Percentiles rank a stretch among this genome's conserved stretches.
phyloP scores from a whole-genome alignment of 2,797 vertebrate species.

The Rousettus madagascariensis region DNA sequence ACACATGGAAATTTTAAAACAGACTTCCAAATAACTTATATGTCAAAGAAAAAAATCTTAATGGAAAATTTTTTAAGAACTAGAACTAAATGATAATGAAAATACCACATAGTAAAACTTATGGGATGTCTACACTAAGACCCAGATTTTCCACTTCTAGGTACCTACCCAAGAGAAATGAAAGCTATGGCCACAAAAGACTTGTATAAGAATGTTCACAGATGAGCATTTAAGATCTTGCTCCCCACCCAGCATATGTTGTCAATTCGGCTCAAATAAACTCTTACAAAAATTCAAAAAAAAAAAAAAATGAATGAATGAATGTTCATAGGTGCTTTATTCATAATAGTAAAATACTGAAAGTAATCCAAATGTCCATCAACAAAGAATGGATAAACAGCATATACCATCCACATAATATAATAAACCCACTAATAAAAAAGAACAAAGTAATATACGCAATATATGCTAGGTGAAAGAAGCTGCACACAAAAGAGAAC shows the following conservation, averaged over 20 bases:
- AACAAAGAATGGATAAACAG: background rate
- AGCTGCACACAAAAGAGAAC: background rate
- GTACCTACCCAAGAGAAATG: background rate
- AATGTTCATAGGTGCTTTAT: background rate
- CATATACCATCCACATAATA: background rate
- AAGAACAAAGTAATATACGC: background rate
- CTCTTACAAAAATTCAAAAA: no score
- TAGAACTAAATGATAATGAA: background rate
- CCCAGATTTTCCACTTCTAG: background rate
- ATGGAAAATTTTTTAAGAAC: constrained; percentile 28
- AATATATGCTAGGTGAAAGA: background rate
- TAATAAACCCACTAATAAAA: background rate
- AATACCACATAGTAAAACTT: background rate
- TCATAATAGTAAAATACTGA: background rate
- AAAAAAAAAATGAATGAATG: background rate
- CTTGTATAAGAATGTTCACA: background rate
- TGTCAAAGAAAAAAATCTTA: background rate
- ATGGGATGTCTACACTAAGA: background rate
- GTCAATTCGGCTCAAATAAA: no score
- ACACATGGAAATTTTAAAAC: constrained; percentile 17
- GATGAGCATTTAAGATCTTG: background rate
- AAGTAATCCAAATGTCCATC: background rate
- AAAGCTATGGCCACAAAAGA: background rate
- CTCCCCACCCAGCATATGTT: no score
- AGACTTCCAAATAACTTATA: constrained; percentile 10